Evolutionary conservation across 2,113 vertebrate species (phyloP).

Genomic region (Aramus guarauna): DNA sequence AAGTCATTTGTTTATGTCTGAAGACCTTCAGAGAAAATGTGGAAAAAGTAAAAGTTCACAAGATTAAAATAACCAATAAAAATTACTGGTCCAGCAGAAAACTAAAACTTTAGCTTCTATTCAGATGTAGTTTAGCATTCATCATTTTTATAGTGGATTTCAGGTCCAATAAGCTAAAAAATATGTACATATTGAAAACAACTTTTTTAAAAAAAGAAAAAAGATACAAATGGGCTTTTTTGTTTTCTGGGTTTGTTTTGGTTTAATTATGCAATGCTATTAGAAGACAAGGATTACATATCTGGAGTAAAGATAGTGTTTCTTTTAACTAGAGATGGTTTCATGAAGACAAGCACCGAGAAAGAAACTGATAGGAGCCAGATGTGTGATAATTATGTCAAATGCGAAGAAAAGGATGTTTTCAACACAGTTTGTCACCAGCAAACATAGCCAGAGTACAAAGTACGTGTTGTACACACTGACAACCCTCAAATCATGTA

Average conservation of each 20-base stretch:
- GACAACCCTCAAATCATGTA: not conserved
- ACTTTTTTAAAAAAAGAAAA: not conserved
- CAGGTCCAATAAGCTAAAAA: not conserved
- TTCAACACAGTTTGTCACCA: not conserved
- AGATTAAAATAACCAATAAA: not conserved
- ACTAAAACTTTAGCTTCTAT: not conserved
- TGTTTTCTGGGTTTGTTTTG: not conserved
- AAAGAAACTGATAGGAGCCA: not conserved
- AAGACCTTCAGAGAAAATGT: not conserved
- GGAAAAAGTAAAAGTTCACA: not conserved
- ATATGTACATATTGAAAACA: not conserved
- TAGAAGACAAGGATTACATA: not conserved
- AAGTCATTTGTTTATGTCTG: not conserved
- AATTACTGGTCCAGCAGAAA: not conserved
- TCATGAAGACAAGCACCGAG: not conserved
- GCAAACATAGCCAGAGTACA: not conserved
- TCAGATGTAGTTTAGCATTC: not conserved
- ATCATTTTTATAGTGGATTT: not conserved
- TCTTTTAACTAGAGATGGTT: not conserved
- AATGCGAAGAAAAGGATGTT: not conserved
- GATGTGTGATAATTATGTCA: not conserved
- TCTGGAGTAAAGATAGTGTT: not conserved
- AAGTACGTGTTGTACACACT: fast-evolving
- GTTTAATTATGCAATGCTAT: not conserved
- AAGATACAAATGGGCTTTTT: not conserved